Conservation (phyloP, 2,888 invertebrate genomes). For the Sphinx pinastri region DNA sequence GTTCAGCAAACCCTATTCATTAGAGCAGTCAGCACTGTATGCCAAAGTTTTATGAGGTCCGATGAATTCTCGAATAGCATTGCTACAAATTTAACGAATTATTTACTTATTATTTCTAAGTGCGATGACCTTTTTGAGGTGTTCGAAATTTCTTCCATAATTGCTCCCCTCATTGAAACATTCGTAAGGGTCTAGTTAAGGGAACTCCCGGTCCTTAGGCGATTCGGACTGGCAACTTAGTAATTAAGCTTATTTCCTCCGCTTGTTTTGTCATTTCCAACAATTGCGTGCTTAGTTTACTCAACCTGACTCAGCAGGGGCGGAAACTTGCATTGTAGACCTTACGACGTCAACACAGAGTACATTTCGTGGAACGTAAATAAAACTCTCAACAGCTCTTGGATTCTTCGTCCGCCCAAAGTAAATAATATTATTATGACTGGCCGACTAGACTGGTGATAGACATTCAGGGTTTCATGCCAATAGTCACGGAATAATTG, state of each 20-base stretch:
- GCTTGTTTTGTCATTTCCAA: constrained; percentile 69
- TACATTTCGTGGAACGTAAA: neutral
- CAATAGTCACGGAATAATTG: constrained; percentile 59
- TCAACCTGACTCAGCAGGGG: constrained; percentile 35
- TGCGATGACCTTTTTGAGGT: constrained; percentile 57
- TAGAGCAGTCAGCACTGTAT: neutral
- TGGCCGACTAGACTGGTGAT: constrained; percentile 61
- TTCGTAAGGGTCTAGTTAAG: constrained; percentile 71
- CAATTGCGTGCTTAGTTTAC: constrained; percentile 60
- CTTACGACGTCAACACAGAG: constrained; percentile 13
- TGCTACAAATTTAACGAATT: constrained; percentile 13
- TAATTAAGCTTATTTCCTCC: constrained; percentile 80
- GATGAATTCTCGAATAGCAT: neutral
- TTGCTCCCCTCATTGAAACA: constrained; percentile 74
- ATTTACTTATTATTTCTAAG: constrained; percentile 36
- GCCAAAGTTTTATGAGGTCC: constrained; percentile 4
- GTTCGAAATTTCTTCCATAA: constrained; percentile 71
- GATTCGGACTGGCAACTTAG: constrained; percentile 71
- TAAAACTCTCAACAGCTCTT: constrained; percentile 12
- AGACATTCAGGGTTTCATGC: constrained; percentile 60
- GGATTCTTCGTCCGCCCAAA: constrained; percentile 35
- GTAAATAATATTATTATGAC: constrained; percentile 49
- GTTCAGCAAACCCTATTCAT: constrained; percentile 2
- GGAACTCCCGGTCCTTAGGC: constrained; percentile 62
- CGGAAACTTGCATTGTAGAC: constrained; percentile 1